Conservation (phyloP, 2,888 invertebrate species). For the Dasysyrphus albostriatus region DNA sequence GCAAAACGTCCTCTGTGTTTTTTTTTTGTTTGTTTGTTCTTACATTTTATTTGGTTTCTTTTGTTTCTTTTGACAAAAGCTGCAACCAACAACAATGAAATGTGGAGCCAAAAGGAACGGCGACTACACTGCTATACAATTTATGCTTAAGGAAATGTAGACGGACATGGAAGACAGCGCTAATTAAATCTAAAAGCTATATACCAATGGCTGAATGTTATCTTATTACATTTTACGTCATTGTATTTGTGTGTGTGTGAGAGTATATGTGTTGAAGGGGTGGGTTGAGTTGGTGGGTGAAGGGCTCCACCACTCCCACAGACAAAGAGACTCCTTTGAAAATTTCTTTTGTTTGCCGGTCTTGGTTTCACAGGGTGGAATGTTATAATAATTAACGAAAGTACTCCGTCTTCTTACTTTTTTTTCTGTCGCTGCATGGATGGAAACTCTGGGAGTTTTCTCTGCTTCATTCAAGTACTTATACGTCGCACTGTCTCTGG, state of each 20-base stretch:
- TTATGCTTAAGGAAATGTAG: conserved; percentile 72
- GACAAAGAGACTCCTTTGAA: conserved; percentile 39
- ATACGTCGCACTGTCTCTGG: conserved; percentile 36
- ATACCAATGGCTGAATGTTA: conserved; percentile 43
- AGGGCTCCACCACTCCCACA: conserved; percentile 24
- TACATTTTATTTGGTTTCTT: conserved; percentile 56
- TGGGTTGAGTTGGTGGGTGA: neutral
- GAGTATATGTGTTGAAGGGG: neutral
- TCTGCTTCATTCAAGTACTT: conserved; percentile 26
- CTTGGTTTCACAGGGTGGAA: conserved; percentile 46
- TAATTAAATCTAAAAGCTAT: conserved; percentile 70
- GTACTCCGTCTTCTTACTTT: conserved; percentile 57
- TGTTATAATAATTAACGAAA: conserved; percentile 71
- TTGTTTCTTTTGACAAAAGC: conserved; percentile 32
- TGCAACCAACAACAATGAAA: conserved; percentile 35
- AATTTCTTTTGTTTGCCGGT: conserved; percentile 63
- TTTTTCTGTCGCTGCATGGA: neutral
- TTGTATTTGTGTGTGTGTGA: neutral
- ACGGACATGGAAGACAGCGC: conserved; percentile 73
- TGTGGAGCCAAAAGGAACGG: conserved; percentile 7
- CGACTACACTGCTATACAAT: conserved; percentile 49
- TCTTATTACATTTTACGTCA: conserved; percentile 32
- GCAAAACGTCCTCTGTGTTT: conserved; percentile 25
- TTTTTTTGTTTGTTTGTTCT: conserved; percentile 20
- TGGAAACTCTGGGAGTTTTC: conserved; percentile 3